phyloP scores from a whole-genome alignment of 2,797 vertebrate species.

The Ceyx erithaca region DNA sequence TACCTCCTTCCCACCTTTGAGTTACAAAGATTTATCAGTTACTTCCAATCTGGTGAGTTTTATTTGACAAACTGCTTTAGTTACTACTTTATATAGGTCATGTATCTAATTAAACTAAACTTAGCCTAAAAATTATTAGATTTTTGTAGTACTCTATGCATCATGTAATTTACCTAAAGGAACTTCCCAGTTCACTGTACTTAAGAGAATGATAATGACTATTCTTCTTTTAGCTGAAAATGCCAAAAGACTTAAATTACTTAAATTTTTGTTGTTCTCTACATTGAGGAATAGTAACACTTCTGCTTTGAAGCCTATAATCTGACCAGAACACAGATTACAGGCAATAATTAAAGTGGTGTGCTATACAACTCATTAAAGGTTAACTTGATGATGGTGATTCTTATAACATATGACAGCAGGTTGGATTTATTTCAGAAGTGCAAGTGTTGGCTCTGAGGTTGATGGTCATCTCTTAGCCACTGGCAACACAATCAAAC shows the following conservation, averaged over 20 bases:
- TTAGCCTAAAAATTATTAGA: not conserved
- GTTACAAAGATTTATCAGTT: not conserved
- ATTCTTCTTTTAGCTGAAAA: not conserved
- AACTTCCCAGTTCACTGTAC: not conserved
- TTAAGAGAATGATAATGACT: not conserved
- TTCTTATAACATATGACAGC: not conserved
- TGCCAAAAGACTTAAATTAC: not conserved
- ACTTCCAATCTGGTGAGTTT: not conserved
- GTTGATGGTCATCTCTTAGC: slow-evolving; percentile 52
- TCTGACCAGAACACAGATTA: not conserved
- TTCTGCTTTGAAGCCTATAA: not conserved
- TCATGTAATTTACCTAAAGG: not conserved
- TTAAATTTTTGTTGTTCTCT: not conserved
- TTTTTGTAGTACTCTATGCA: not conserved
- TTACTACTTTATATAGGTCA: not conserved
- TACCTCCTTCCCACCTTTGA: not conserved
- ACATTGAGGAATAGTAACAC: not conserved
- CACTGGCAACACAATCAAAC: slow-evolving; percentile 32
- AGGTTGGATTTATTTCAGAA: slow-evolving; percentile 58
- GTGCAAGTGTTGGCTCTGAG: slow-evolving; percentile 28
- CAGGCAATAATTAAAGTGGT: not conserved
- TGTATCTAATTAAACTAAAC: not conserved
- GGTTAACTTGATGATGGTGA: not conserved
- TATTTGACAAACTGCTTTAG: not conserved
- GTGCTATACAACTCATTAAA: not conserved